Percentiles rank a stretch among this genome's conserved stretches.
These are phyloP conservation scores for Troides aeacus DNA, from an alignment of 2,888 invertebrate genomes.

Conservation along the genomic window DNA sequence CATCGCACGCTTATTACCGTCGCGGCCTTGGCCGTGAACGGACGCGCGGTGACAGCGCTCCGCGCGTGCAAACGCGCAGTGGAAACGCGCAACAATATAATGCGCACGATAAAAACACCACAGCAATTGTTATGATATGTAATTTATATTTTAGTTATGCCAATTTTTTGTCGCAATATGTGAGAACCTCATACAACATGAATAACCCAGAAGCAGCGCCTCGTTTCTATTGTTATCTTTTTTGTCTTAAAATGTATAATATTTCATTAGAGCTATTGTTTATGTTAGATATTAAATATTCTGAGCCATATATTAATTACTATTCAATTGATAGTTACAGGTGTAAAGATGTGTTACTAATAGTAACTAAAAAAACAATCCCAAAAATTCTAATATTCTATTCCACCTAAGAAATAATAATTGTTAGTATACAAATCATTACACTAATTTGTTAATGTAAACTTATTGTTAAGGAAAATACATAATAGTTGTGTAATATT, in stretches of 20 bases:
- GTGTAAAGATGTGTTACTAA: too few species aligned
- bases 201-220: slow-evolving; percentile 1
- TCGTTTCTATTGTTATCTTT: slow-evolving; percentile 12
- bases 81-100: slow-evolving; percentile 33
- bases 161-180: slow-evolving; percentile 16
- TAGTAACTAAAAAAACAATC: too few species aligned
- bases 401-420: too few species aligned
- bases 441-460: too few species aligned
- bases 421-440: too few species aligned
- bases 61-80: slow-evolving; percentile 40
- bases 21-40: slow-evolving; percentile 79
- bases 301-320: too few species aligned
- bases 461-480: too few species aligned
- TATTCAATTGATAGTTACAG: too few species aligned
- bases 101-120: slow-evolving; percentile 14
- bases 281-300: too few species aligned
- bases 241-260: background rate
- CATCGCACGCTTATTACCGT: slow-evolving; percentile 71
- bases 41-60: slow-evolving; percentile 48
- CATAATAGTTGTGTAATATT: too few species aligned
- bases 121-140: slow-evolving; percentile 27
- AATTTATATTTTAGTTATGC: slow-evolving; percentile 24
- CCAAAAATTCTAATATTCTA: too few species aligned
- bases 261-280: too few species aligned
- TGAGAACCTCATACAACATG: slow-evolving; percentile 5